Conservation (phyloP, 2,113 vertebrate species). For the Bambusicola thoracicus region DNA sequence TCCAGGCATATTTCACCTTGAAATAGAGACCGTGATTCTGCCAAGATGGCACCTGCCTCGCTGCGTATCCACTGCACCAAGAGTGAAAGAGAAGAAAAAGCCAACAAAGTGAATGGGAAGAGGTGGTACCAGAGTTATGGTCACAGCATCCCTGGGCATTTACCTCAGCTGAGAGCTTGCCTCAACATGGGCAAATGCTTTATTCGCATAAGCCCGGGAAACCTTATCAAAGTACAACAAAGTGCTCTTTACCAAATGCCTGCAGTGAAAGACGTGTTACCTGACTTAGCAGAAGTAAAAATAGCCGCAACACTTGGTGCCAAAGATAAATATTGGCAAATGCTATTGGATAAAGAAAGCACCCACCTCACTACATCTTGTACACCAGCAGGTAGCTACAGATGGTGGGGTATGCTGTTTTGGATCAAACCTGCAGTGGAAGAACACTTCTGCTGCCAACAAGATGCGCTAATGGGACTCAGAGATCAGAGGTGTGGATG, state of each 20-base stretch:
- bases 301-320: not conserved
- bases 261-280: not conserved
- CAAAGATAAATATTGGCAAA: slow-evolving; percentile 38
- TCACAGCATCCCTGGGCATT: fast-evolving
- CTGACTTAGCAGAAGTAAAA: slow-evolving; percentile 45
- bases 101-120: fast-evolving
- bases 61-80: not conserved
- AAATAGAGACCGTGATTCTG: not conserved
- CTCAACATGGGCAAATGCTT: fast-evolving
- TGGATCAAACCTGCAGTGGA: slow-evolving; percentile 61
- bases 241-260: not conserved
- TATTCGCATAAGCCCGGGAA: fast-evolving
- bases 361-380: slow-evolving; percentile 47
- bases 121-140: not conserved
- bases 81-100: not conserved
- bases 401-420: slow-evolving; percentile 62
- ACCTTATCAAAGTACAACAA: not conserved
- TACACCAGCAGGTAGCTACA: slow-evolving; percentile 68
- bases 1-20: slow-evolving; percentile 36
- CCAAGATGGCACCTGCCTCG: not conserved
- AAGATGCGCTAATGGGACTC: slow-evolving; percentile 68
- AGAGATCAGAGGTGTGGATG: slow-evolving; percentile 68
- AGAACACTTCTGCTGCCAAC: slow-evolving; percentile 63
- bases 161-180: not conserved
- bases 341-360: slow-evolving; percentile 45